Conservation (phyloP, 2,888 invertebrate species). For the Agonopterix subpropinquella region DNA sequence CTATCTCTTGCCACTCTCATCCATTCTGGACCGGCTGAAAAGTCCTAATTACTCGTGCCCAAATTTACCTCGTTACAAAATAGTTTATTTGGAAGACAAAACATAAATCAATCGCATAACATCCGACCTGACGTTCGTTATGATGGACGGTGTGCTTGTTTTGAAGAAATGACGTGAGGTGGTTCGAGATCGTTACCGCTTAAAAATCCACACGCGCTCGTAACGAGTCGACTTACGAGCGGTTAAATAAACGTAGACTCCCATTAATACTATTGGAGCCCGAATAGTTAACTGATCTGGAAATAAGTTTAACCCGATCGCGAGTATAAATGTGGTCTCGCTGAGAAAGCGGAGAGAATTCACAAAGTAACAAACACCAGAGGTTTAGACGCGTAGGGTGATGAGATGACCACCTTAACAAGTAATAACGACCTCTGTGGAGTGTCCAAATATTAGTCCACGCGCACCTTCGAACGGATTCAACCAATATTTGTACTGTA, state of each 20-base stretch:
- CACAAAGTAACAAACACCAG: not conserved
- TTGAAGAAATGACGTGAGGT: slow-evolving; percentile 35
- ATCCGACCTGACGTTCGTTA: slow-evolving; percentile 26
- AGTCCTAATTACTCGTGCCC: too few relatives aligned
- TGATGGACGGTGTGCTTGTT: slow-evolving; percentile 31
- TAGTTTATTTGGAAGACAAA: not conserved
- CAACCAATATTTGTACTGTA: slow-evolving; percentile 65
- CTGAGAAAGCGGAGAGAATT: not conserved
- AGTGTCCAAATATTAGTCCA: slow-evolving; percentile 60
- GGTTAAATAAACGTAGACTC: slow-evolving; percentile 67
- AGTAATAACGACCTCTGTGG: slow-evolving; percentile 57
- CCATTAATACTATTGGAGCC: slow-evolving; percentile 58
- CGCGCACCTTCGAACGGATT: slow-evolving; percentile 64
- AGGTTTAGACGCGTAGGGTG: not conserved
- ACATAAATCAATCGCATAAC: slow-evolving; percentile 22
- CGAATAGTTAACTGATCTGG: slow-evolving; percentile 48
- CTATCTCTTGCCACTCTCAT: too few relatives aligned
- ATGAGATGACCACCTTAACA: slow-evolving; percentile 31
- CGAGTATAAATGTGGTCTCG: slow-evolving; percentile 15
- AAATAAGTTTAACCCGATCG: slow-evolving; percentile 59
- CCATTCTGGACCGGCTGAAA: too few relatives aligned
- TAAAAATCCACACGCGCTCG: slow-evolving; percentile 58
- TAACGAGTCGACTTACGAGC: slow-evolving; percentile 60
- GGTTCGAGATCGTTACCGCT: slow-evolving; percentile 41
- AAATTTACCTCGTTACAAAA: too few relatives aligned